Evolutionary conservation across 1,140 invertebrate species (phyloP).

Genomic region (Drosophila ironensis): DNA sequence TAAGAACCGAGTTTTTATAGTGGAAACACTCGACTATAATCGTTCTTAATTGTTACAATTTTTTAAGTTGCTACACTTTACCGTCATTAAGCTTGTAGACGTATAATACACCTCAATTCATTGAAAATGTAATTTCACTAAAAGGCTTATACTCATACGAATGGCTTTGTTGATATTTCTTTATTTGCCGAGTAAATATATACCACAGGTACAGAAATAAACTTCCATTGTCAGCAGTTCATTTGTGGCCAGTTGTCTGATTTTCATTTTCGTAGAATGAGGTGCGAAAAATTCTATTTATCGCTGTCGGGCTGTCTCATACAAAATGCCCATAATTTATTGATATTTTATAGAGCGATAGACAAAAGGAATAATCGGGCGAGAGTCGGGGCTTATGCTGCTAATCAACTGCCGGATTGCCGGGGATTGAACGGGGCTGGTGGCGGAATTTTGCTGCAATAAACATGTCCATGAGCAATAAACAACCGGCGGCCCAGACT

Average conservation of each 20-base stretch:
- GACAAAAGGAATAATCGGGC: constrained; percentile 9
- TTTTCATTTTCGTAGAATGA: constrained; percentile 3
- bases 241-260: not conserved
- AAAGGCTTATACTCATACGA: too few species aligned
- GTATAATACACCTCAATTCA: too few species aligned
- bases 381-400: constrained; percentile 26
- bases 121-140: too few species aligned
- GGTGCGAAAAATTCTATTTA: constrained; percentile 54
- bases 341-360: constrained; percentile 33
- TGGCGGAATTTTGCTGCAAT: constrained; percentile 40
- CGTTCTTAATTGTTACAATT: too few species aligned
- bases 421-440: constrained; percentile 26
- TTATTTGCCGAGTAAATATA: too few species aligned
- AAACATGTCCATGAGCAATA: constrained; percentile 54
- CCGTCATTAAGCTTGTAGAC: too few species aligned
- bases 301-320: constrained; percentile 28
- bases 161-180: too few species aligned
- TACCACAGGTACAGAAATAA: too few species aligned
- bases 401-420: constrained; percentile 62
- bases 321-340: constrained; percentile 49
- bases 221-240: not conserved
- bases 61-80: too few species aligned
- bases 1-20: too few species aligned
- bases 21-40: too few species aligned
- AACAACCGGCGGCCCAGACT: constrained; percentile 37